Base-by-base conservation (phyloP, 2,797 vertebrate species). In the Channallabes apus region DNA sequence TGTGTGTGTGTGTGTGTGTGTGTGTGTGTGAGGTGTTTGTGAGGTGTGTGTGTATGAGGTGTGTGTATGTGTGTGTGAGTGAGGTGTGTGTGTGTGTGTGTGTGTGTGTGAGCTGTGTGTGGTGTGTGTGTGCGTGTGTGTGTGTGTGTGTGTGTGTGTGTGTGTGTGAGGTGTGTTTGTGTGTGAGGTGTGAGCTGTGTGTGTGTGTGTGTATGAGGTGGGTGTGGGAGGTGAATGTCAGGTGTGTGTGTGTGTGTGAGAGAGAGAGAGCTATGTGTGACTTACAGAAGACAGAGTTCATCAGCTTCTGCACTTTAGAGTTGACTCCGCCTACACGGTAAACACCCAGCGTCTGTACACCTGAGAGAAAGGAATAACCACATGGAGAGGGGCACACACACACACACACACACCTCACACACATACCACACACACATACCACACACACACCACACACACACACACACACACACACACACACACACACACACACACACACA, bases 271-370 rank as follows among this genome's bases (percentile, higher is more conserved):
- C n/a, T n/a, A n/a, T 41, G 41, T 41, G 5, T 7, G 35, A 58
- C 86, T 97, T 95, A 99, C 98, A 97, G 92, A 99, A 99, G 69
- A 96, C 92, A 1, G 97, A 96, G 61, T 94, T 96, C 97, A 99
- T 98, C 88, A 99, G 94, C 91, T 97, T 98, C 92, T 99, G 98
- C 1, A 99, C 98, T 92, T 99, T 99, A 58, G 98, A 99, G 91
- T 98, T 99, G 77, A 99, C 98, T 1, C 98, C 98, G 86, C 97
- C 98, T 84, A 98, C 98, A 91, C 98, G 95, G 93, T 99, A 99
- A n/a, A 99, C 94, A 0, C 98, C 98, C 93, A 97, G 94, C 67
- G 97, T 96, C 72, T 94, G 97, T 87, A 99, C 96, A 38, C 97
- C 98, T 99, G 38, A 75, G 80, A 2, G 59, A 20, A 14, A 18